phyloP scores from a whole-genome alignment of 2,888 invertebrate species.

The Meiosimyza platycephala region DNA sequence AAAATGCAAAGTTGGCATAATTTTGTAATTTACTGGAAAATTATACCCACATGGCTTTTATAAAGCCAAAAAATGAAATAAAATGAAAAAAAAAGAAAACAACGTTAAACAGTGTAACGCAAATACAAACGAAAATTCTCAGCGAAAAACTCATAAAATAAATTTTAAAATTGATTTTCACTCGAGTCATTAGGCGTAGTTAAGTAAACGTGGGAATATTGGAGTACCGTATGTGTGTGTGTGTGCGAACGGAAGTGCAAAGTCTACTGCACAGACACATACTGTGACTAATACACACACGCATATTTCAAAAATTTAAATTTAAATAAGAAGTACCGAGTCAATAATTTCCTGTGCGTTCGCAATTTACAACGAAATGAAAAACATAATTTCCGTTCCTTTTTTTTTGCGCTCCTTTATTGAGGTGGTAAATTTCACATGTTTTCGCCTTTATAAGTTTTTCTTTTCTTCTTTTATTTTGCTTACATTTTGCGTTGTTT shows the following conservation, averaged over 20 bases:
- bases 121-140: too few species aligned
- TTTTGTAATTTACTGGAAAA: too few species aligned
- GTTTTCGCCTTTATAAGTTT: conserved; percentile 4
- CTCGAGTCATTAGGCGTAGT: conserved; percentile 53
- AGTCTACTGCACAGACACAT: not conserved
- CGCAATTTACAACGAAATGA: conserved; percentile 33
- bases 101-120: too few species aligned
- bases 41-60: too few species aligned
- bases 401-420: too few species aligned
- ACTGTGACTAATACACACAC: not conserved
- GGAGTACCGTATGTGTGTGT: not conserved
- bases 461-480: not conserved
- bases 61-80: too few species aligned
- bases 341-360: conserved; percentile 26
- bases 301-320: not conserved
- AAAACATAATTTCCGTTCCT: conserved; percentile 36
- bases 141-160: conserved; percentile 31
- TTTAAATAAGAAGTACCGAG: too few species aligned
- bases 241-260: conserved; percentile 15
- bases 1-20: too few species aligned
- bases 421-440: conserved; percentile 17
- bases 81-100: too few species aligned
- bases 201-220: conserved; percentile 35
- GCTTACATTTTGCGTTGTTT: not conserved
- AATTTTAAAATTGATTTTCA: conserved; percentile 55